Conservation (phyloP, 2,888 invertebrate species). For the Rotaria sp. region DNA sequence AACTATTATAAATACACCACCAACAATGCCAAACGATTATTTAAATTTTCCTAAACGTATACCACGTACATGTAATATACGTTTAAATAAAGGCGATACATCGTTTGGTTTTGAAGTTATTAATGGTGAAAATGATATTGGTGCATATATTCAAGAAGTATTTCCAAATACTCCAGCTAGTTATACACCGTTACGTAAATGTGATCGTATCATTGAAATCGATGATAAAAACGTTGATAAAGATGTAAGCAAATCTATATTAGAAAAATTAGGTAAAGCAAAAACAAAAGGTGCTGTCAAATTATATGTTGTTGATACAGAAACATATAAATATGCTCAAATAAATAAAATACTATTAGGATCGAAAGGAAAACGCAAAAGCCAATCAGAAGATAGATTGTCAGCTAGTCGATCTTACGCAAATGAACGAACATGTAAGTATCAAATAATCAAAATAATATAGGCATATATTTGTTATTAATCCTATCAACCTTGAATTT, state of each 20-base stretch:
- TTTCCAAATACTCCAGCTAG: not conserved
- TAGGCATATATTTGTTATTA: not conserved
- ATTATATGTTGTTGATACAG: not conserved
- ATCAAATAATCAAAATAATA: not conserved
- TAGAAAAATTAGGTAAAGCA: slow-evolving; percentile 11
- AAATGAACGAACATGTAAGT: not conserved
- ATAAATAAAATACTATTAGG: not conserved
- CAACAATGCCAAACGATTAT: not conserved
- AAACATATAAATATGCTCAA: not conserved
- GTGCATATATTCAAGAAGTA: slow-evolving; percentile 26
- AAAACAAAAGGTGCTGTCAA: not conserved
- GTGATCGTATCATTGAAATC: slow-evolving; percentile 27
- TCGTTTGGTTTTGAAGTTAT: slow-evolving; percentile 22
- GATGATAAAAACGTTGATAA: slow-evolving; percentile 5
- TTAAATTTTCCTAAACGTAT: not conserved
- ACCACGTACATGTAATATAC: slow-evolving; percentile 9
- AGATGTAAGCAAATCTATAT: not conserved
- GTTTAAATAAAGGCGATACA: not conserved
- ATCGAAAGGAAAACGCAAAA: not conserved
- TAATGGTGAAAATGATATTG: slow-evolving; percentile 17
- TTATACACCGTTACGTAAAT: not conserved
- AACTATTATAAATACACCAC: not conserved
- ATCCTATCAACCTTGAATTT: not conserved
- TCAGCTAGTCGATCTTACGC: not conserved
- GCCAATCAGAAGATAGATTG: not conserved